These are phyloP conservation scores for Cepaea hortensis DNA, from an alignment of 2,888 invertebrate species.

Conservation along the genomic window DNA sequence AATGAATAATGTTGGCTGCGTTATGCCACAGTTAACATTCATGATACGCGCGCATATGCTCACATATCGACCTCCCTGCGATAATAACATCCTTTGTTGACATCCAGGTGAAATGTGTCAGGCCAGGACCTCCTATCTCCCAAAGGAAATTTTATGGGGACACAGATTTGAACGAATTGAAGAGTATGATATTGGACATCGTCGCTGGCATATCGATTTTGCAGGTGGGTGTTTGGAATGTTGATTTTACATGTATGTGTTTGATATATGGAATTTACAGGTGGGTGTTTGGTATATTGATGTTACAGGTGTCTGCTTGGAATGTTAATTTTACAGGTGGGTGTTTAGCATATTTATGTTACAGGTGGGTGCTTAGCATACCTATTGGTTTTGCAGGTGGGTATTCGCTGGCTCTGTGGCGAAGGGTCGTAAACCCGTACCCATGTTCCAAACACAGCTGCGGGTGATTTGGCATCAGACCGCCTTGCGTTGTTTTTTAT, in stretches of 20 bases:
- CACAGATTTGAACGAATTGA: slow-evolving; percentile 70
- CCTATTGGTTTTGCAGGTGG: no score
- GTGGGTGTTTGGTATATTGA: background rate
- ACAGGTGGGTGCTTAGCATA: background rate
- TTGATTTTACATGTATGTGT: background rate
- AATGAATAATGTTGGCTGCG: no score
- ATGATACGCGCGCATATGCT: no score
- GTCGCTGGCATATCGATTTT: slow-evolving; percentile 69
- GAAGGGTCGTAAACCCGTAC: no score
- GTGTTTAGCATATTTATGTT: background rate
- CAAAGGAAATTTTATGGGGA: slow-evolving; percentile 74
- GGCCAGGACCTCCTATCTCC: slow-evolving; percentile 77
- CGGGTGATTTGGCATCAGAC: no score
- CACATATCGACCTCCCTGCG: no score
- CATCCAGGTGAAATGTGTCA: slow-evolving; percentile 74
- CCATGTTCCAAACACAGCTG: no score
- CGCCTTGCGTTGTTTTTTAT: no score
- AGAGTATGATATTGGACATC: slow-evolving; percentile 63
- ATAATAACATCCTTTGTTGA: no score
- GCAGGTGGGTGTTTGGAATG: slow-evolving; percentile 43
- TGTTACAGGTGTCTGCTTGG: background rate
- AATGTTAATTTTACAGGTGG: background rate
- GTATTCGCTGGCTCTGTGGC: no score
- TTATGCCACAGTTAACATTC: no score
- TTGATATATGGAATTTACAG: background rate